phyloP scores from a whole-genome alignment of 2,113 vertebrate genomes.

The Hemiprocne comata region DNA sequence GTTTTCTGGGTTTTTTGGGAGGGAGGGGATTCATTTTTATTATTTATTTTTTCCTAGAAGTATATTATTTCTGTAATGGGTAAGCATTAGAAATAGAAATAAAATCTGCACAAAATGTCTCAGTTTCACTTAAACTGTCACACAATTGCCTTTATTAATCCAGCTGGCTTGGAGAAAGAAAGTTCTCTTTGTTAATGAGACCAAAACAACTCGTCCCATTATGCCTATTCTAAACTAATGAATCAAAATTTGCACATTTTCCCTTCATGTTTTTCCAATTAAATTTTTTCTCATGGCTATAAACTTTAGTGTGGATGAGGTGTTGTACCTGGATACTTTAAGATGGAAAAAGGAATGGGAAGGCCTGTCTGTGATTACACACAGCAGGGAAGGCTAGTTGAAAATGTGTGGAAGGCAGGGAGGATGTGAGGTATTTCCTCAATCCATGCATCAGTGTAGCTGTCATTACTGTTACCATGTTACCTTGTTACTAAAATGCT shows the following conservation, averaged over 20 bases:
- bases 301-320: constrained; percentile 9
- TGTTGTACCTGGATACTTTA: background rate
- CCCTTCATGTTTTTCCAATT: constrained; percentile 30
- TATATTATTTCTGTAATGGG: constrained; percentile 16
- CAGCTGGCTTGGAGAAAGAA: constrained; percentile 42
- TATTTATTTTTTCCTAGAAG: background rate
- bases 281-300: constrained; percentile 6
- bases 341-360: background rate
- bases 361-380: background rate
- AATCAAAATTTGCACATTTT: constrained; percentile 53
- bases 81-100: constrained; percentile 24
- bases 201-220: constrained; percentile 23
- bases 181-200: constrained; percentile 49
- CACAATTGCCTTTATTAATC: constrained; percentile 49
- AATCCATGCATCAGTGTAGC: background rate
- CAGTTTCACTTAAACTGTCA: constrained; percentile 44
- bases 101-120: background rate
- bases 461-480: background rate
- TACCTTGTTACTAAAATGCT: background rate
- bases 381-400: background rate
- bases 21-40: accelerated
- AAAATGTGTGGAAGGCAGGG: background rate
- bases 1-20: background rate
- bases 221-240: constrained; percentile 44
- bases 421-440: background rate